A percentile compares a stretch with the other conserved stretches of the same genome.
phyloP scores from a whole-genome alignment of 2,797 vertebrate genomes.

The Siniperca scherzeri region DNA sequence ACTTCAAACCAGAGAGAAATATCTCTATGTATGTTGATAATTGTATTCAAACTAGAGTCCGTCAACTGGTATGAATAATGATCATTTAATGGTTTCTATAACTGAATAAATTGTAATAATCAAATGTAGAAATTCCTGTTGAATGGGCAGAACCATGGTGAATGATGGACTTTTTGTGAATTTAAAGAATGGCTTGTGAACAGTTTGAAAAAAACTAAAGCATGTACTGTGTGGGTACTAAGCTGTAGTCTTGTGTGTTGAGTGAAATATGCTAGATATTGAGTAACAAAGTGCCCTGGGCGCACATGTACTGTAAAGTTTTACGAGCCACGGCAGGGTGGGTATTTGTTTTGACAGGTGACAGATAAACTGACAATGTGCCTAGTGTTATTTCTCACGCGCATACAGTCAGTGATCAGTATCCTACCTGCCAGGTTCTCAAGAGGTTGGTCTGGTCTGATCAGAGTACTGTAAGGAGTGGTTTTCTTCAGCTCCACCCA shows the following conservation, averaged over 20 bases:
- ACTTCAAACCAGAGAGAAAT: neutral
- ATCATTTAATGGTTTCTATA: neutral
- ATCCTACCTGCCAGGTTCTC: conserved; percentile 76
- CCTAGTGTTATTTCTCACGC: conserved; percentile 5
- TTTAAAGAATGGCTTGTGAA: neutral
- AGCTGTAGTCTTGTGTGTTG: neutral
- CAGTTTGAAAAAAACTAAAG: neutral
- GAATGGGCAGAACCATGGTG: neutral
- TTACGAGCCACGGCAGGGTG: neutral
- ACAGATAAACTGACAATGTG: neutral
- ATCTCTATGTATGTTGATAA: neutral
- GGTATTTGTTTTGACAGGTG: conserved; percentile 7
- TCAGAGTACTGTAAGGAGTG: conserved; percentile 66
- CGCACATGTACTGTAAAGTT: neutral
- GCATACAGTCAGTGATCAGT: neutral
- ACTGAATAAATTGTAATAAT: neutral
- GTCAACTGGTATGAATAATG: neutral
- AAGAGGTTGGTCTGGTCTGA: conserved; percentile 64
- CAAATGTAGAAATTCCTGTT: neutral
- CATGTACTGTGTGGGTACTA: neutral
- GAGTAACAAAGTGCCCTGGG: neutral
- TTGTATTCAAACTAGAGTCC: neutral
- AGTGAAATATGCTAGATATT: neutral
- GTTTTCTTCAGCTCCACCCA: conserved; percentile 80
- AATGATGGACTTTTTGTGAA: neutral